Base-by-base conservation (phyloP, 2,888 invertebrate species). In the Cosmopolites sordidus region DNA sequence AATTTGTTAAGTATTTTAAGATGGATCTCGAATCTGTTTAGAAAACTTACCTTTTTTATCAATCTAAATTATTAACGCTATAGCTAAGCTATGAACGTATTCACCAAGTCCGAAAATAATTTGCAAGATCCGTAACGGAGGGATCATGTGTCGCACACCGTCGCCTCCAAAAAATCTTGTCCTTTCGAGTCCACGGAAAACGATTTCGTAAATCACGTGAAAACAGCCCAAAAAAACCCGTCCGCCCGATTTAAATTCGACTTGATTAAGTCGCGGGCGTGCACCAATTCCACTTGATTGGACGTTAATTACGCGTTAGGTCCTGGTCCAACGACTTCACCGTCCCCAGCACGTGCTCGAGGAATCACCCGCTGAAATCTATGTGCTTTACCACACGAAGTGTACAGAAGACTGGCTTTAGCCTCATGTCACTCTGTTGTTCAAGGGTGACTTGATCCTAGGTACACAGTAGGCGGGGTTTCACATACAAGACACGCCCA, bases 381-480 rank as follows among this genome's bases (percentile, higher is more conserved):
- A 64, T 67, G 67, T 71, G 69, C 69, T 66, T 60, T 69, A 67
- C 70, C 69, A 72, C 69, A 68, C 71, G 70, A 68, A 70, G 72
- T 68, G 66, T 67, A 65, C 69, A 71, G 67, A 68, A 69, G 72
- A 73, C 73, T 73, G 72, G 71, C 72, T 70, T 69, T 69, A 66
- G 64, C 70, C 63, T 69, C 70, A 70, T 67, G 71, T 72, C 73
- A 73, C 66, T 71, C 69, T 70, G 71, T 69, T 67, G 72, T 72
- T 70, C 70, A 72, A 70, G 73, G 73, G 71, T 72, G 73, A 71
- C 71, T 71, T 73, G 67, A 70, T 70, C 71, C 70, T 64, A 68
- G 69, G 68, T 69, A 67, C 66, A 66, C 60, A 60, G 61, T 22
- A 59, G 69, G 71, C 66, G 69, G 61, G 56, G 44, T 59, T 44